phyloP scores from a whole-genome alignment of 1,140 invertebrate species.

The Drosophila murphyi region DNA sequence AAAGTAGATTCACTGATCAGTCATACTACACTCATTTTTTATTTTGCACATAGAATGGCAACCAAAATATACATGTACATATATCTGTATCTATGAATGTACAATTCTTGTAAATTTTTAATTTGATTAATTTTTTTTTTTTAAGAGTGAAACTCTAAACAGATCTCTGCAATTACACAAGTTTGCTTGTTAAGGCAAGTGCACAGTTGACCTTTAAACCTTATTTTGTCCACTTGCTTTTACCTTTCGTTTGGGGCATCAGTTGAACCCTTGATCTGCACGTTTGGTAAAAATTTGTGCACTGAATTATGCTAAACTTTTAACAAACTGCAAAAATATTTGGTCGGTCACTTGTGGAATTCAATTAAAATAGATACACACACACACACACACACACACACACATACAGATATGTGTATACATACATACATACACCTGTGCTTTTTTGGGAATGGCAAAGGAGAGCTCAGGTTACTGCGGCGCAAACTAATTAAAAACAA shows the following conservation, averaged over 20 bases:
- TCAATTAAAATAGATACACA: conserved; percentile 42
- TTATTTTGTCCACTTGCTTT: background rate
- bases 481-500: conserved; percentile 58
- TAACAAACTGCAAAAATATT: conserved; percentile 39
- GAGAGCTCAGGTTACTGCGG: conserved; percentile 31
- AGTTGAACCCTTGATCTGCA: background rate
- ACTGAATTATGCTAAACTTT: conserved; percentile 38
- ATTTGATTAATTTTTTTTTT: too few species aligned
- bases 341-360: conserved; percentile 32
- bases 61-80: too few species aligned
- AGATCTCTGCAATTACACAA: too few species aligned
- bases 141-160: too few species aligned
- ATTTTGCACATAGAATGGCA: too few species aligned
- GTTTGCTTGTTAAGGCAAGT: too few species aligned
- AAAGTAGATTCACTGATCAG: too few species aligned
- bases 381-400: conserved; percentile 5
- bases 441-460: background rate
- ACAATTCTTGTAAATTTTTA: too few species aligned
- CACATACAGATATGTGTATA: background rate
- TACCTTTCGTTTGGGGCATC: background rate
- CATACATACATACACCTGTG: background rate
- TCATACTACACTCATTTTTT: too few species aligned
- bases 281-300: conserved; percentile 2
- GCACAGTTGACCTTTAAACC: background rate
- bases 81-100: too few species aligned